Evolutionary conservation across 1,140 invertebrate species (phyloP).

Genomic region (Lanistes nyassanus): DNA sequence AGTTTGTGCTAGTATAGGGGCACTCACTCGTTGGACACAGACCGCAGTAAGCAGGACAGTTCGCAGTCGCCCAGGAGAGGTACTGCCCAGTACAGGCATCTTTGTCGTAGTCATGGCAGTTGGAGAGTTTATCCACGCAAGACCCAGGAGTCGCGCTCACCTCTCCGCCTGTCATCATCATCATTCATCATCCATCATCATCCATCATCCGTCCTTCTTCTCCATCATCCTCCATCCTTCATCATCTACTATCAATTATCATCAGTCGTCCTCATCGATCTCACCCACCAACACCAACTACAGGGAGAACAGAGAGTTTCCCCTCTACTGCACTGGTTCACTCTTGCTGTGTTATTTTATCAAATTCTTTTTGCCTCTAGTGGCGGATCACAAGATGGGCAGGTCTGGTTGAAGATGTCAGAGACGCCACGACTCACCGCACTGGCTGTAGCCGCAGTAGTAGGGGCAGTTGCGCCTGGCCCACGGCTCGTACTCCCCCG

Average conservation of each 20-base stretch:
- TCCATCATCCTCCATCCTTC: no score
- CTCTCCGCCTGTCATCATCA: background rate
- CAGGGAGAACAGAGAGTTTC: no score
- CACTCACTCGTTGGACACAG: conserved; percentile 30
- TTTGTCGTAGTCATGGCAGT: conserved; percentile 37
- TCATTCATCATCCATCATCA: no score
- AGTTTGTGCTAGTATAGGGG: no score
- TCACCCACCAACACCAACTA: no score
- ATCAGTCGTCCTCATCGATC: no score
- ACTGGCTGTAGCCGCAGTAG: conserved; percentile 38
- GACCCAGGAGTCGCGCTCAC: background rate
- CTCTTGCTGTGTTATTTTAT: no score
- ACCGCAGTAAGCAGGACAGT: conserved; percentile 39
- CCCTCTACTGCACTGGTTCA: no score
- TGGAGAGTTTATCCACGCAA: conserved; percentile 37
- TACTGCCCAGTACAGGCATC: conserved; percentile 41
- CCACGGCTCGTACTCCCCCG: conserved; percentile 39
- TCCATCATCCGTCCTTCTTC: background rate
- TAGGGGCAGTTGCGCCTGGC: conserved; percentile 46
- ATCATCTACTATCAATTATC: no score
- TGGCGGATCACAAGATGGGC: no score
- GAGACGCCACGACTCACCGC: background rate
- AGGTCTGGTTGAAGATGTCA: no score
- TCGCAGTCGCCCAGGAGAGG: conserved; percentile 38
- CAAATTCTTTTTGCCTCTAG: no score